Conservation (phyloP, 2,113 vertebrate genomes). For the Trichomycterus rosablanca region DNA sequence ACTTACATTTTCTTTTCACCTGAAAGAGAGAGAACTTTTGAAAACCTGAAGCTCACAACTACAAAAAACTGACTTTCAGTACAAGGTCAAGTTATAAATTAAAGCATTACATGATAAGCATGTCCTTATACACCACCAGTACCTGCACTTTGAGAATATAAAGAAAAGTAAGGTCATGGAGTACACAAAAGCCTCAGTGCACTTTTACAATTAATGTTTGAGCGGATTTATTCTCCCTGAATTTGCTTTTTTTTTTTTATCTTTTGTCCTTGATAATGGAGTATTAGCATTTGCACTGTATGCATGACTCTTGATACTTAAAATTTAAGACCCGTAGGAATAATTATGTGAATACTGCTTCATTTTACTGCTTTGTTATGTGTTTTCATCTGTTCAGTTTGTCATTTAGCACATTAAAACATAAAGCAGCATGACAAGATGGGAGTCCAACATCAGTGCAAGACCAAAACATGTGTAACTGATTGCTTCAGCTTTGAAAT, state of each 20-base stretch:
- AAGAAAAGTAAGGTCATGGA: conserved; percentile 53
- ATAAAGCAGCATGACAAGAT: not conserved
- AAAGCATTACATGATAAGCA: conserved; percentile 28
- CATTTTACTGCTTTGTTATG: conserved; percentile 11
- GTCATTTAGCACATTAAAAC: conserved; percentile 8
- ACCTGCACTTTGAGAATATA: conserved; percentile 13
- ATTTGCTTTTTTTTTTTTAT: conserved; percentile 52
- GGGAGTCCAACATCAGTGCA: too few species aligned
- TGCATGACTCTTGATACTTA: conserved; percentile 48
- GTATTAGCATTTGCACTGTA: conserved; percentile 52
- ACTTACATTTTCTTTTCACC: too few species aligned
- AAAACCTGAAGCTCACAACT: not conserved
- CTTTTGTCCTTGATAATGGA: conserved; percentile 52
- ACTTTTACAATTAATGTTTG: conserved; percentile 56
- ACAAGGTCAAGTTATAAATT: conserved; percentile 32
- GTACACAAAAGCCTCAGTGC: conserved; percentile 45
- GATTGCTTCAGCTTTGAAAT: too few species aligned
- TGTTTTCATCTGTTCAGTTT: not conserved
- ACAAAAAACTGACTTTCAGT: conserved; percentile 12
- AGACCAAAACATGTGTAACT: too few species aligned
- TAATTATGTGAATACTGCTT: conserved; percentile 39
- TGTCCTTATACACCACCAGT: conserved; percentile 17
- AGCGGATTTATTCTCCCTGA: conserved; percentile 49
- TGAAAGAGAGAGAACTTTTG: too few species aligned
- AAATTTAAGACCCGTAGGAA: conserved; percentile 23